Evolutionary conservation across 2,797 vertebrate species (phyloP).

Genomic region (Phoebastria nigripes): DNA sequence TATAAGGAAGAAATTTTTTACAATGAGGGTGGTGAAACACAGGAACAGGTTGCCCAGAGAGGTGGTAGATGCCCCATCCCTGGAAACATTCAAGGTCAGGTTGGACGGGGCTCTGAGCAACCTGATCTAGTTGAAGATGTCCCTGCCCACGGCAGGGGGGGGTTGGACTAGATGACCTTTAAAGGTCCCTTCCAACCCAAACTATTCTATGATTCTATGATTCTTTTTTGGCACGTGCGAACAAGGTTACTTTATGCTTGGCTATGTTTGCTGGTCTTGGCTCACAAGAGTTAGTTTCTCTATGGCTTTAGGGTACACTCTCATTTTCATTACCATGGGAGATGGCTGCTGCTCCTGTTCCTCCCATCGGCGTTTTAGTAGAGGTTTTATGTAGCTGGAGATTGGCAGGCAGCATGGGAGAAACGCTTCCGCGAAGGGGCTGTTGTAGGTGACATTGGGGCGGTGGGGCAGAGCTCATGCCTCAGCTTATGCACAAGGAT

Average conservation of each 20-base stretch:
- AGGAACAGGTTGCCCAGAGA: too few relatives aligned
- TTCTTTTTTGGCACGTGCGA: not conserved
- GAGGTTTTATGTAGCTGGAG: not conserved
- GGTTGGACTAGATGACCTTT: too few relatives aligned
- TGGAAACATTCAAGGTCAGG: too few relatives aligned
- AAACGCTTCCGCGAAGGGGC: rapidly evolving
- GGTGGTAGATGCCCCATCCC: too few relatives aligned
- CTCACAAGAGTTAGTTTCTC: not conserved
- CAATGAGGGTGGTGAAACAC: too few relatives aligned
- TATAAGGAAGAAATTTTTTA: too few relatives aligned
- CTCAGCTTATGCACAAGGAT: not conserved
- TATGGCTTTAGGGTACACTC: not conserved
- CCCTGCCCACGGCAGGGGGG: too few relatives aligned
- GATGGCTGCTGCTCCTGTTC: not conserved
- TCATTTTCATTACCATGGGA: not conserved
- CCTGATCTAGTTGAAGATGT: too few relatives aligned
- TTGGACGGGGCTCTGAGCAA: too few relatives aligned
- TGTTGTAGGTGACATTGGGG: not conserved
- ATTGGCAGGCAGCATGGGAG: not conserved
- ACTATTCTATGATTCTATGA: not conserved
- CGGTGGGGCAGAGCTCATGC: not conserved
- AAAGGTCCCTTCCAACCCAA: too few relatives aligned
- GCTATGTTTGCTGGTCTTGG: not conserved
- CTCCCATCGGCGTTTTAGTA: rapidly evolving
- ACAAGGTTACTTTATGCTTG: not conserved